These are phyloP conservation scores for Tragelaphus strepsiceros DNA, from an alignment of 2,113 vertebrate species.

Conservation along the genomic window DNA sequence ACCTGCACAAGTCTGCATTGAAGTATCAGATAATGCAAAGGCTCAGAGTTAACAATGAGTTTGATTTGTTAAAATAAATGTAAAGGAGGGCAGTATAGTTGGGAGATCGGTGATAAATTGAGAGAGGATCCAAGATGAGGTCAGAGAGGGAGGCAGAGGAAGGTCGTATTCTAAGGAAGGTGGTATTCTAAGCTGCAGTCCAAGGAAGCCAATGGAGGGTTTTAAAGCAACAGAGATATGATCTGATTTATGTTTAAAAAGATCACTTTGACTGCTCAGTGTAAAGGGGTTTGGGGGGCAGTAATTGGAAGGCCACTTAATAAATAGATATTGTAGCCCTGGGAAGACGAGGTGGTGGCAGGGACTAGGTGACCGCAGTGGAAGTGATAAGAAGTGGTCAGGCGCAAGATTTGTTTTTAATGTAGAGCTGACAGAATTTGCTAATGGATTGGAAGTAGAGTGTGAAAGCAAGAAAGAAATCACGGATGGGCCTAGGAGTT, in stretches of 20 bases:
- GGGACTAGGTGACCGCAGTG: background rate
- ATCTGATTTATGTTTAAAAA: background rate
- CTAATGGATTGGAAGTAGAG: background rate
- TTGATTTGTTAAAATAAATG: background rate
- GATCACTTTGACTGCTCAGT: background rate
- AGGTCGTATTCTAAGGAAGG: background rate
- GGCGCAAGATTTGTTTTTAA: background rate
- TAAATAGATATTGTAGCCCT: background rate
- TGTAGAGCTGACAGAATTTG: background rate
- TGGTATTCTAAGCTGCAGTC: background rate
- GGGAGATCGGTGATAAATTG: background rate
- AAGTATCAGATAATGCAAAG: background rate
- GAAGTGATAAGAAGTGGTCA: background rate
- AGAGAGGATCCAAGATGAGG: background rate
- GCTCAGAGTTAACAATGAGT: background rate
- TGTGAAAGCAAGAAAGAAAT: background rate
- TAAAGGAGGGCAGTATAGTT: background rate
- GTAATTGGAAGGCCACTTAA: background rate
- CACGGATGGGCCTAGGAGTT: background rate
- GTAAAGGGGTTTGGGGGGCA: background rate
- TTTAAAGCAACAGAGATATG: background rate
- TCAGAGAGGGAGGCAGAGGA: background rate
- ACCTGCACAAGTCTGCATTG: background rate
- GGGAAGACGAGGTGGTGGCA: background rate
- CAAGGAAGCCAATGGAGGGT: background rate